These are phyloP conservation scores for Trematocara zebra DNA, from an alignment of 2,113 vertebrate species.

Conservation along the genomic window DNA sequence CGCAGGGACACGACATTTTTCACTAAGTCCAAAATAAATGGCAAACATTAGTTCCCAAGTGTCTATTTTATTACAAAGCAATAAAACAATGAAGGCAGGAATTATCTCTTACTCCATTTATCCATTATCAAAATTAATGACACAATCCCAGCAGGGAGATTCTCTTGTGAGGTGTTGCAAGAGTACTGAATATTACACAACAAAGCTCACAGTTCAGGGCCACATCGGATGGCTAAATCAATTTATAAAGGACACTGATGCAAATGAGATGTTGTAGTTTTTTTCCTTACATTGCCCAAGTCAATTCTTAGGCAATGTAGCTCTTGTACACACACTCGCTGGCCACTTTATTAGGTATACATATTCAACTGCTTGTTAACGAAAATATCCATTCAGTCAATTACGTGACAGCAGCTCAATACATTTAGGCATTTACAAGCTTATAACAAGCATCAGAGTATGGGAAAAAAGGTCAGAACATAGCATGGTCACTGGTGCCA, in stretches of 20 bases:
- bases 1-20: constrained; percentile 90
- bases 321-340: not conserved
- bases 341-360: not conserved
- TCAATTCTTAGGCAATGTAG: not conserved
- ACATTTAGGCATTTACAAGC: not conserved
- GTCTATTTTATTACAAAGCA: not conserved
- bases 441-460: not conserved
- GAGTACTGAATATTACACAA: not conserved
- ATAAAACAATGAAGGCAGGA: not conserved
- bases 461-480: not conserved
- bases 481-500: not conserved
- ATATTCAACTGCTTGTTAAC: not conserved
- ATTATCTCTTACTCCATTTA: not conserved
- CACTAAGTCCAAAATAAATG: constrained; percentile 65
- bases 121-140: not conserved
- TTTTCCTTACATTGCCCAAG: not conserved
- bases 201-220: not conserved
- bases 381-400: not conserved
- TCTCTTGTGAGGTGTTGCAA: not conserved
- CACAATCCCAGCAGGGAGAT: not conserved
- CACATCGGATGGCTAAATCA: not conserved
- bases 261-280: not conserved
- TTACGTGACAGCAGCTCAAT: not conserved
- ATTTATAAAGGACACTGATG: not conserved
- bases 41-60: not conserved